Evolutionary conservation across 1,140 invertebrate genomes (phyloP).

Genomic region (Bombus waltoni): DNA sequence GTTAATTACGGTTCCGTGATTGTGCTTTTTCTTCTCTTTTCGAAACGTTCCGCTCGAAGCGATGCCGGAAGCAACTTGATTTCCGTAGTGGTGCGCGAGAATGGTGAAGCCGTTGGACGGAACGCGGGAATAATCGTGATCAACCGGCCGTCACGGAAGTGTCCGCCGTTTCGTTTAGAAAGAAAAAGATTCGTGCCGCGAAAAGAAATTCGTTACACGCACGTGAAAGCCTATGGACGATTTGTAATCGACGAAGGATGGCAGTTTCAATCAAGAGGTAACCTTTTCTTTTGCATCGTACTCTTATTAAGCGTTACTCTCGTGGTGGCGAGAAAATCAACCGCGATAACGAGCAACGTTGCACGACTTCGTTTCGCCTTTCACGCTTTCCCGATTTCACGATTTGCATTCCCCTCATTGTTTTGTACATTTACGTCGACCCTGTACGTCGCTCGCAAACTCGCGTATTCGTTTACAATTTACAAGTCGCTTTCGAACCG

Average conservation of each 20-base stretch:
- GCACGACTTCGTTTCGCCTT: constrained; percentile 40
- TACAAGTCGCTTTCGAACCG: constrained; percentile 40
- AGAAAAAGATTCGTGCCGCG: not conserved
- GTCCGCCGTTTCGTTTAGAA: constrained; percentile 29
- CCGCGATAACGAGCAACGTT: not conserved
- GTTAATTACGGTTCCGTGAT: constrained; percentile 63
- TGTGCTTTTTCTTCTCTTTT: constrained; percentile 22
- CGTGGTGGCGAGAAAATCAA: not conserved
- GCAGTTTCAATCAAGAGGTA: not conserved
- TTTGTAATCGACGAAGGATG: not conserved
- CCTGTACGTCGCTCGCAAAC: constrained; percentile 55
- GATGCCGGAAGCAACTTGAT: constrained; percentile 53
- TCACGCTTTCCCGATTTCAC: constrained; percentile 39
- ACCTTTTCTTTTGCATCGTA: not conserved
- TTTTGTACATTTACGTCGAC: constrained; percentile 43
- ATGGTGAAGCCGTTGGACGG: constrained; percentile 41
- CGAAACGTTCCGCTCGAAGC: constrained; percentile 58
- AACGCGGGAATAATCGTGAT: constrained; percentile 44
- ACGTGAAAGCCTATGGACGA: not conserved
- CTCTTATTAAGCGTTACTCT: not conserved
- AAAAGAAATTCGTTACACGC: constrained; percentile 1
- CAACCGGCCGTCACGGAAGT: constrained; percentile 36
- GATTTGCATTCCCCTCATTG: constrained; percentile 16
- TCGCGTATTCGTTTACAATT: constrained; percentile 29
- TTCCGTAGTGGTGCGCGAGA: constrained; percentile 50